Percentiles rank a stretch among this genome's conserved stretches.
These are phyloP conservation scores for Drosophila sproati DNA, from an alignment of 1,140 invertebrate species.

Conservation along the genomic window DNA sequence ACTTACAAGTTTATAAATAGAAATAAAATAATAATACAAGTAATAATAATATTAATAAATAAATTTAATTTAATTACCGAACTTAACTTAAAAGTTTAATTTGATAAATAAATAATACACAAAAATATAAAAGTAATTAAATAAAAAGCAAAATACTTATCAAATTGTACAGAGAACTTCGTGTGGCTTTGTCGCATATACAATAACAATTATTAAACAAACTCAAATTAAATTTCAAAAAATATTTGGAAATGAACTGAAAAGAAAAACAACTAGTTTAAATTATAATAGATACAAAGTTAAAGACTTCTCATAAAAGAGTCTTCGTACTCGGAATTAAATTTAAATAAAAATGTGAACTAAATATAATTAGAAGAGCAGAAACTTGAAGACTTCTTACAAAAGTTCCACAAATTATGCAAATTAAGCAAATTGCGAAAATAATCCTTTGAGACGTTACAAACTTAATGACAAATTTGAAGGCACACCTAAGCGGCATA, in stretches of 20 bases:
- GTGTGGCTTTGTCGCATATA: no score
- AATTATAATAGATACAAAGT: not conserved
- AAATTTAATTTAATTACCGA: no score
- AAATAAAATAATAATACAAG: not conserved
- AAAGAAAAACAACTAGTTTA: not conserved
- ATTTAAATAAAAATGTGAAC: not conserved
- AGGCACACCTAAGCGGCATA: conserved; percentile 32
- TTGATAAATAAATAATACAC: no score
- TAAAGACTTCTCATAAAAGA: not conserved
- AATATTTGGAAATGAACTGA: not conserved
- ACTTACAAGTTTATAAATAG: not conserved
- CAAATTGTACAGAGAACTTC: no score
- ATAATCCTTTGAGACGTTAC: conserved; percentile 33
- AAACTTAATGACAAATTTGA: conserved; percentile 45
- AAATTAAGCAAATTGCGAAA: conserved; percentile 25
- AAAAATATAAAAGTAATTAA: no score
- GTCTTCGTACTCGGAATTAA: no score
- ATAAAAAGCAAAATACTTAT: no score
- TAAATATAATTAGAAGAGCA: not conserved
- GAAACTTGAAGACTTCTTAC: not conserved
- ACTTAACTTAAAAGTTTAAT: no score
- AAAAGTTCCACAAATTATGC: conserved; percentile 20
- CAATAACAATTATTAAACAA: no score
- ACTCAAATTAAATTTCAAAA: no score
- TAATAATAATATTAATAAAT: no score